Percentiles rank a stretch among this genome's conserved stretches.
These are phyloP conservation scores for Semnornis frantzii DNA, from an alignment of 2,113 vertebrate genomes.

Conservation along the genomic window DNA sequence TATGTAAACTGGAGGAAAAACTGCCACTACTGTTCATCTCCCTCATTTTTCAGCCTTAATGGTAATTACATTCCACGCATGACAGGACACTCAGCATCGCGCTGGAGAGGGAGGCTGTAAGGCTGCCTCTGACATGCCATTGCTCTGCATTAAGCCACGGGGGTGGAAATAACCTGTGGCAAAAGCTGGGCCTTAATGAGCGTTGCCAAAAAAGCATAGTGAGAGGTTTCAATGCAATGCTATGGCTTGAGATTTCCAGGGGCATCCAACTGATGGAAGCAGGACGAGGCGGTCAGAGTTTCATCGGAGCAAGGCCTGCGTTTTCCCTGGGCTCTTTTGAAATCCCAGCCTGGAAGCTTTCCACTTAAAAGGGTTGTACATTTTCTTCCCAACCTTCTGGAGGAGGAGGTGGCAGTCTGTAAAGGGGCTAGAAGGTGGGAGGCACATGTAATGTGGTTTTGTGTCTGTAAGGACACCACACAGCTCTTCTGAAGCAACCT, in stretches of 20 bases:
- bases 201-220: background rate
- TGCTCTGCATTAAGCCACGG: constrained; percentile 13
- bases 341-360: background rate
- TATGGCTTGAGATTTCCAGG: background rate
- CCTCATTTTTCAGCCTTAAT: constrained; percentile 82
- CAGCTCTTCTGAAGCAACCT: background rate
- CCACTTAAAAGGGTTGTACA: background rate
- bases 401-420: background rate
- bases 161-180: background rate
- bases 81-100: constrained; percentile 64
- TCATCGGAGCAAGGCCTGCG: background rate
- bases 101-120: constrained; percentile 7
- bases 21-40: constrained; percentile 78
- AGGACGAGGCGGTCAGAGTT: background rate
- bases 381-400: background rate
- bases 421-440: background rate
- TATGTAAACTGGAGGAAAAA: constrained; percentile 82
- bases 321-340: background rate
- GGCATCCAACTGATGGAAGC: background rate
- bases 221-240: background rate
- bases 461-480: accelerated
- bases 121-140: constrained; percentile 38
- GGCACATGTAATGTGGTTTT: background rate
- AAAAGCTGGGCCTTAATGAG: background rate
- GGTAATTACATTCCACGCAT: constrained; percentile 79